These are phyloP conservation scores for Andrena hattorfiana DNA, from an alignment of 2,888 invertebrate species.

Conservation along the genomic window DNA sequence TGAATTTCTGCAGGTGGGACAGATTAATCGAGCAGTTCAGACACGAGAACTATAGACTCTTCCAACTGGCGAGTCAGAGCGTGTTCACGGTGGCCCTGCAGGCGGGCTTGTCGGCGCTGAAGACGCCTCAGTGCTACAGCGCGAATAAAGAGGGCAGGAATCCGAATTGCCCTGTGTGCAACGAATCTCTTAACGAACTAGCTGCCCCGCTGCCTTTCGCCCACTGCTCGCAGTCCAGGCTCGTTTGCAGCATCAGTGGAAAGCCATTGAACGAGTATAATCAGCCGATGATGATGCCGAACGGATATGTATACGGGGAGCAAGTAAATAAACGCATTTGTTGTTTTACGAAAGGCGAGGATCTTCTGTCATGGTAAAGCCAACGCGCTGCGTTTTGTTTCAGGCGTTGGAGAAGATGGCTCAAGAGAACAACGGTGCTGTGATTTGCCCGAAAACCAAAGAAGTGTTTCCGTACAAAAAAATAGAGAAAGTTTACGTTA, in stretches of 20 bases:
- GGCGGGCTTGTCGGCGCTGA: constrained; percentile 97
- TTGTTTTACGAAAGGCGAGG: background rate
- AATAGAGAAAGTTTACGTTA: constrained; percentile 98
- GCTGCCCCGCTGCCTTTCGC: constrained; percentile 96
- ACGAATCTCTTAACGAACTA: constrained; percentile 93
- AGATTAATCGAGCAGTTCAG: constrained; percentile 95
- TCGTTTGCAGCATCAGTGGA: constrained; percentile 96
- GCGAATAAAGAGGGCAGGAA: constrained; percentile 89
- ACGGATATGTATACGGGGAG: constrained; percentile 98
- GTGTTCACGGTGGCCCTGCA: constrained; percentile 96
- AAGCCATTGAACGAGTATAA: constrained; percentile 98
- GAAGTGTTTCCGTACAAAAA: constrained; percentile 96
- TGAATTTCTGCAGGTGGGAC: constrained; percentile 89
- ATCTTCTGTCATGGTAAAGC: background rate
- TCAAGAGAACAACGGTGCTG: constrained; percentile 94
- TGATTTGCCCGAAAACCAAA: constrained; percentile 97
- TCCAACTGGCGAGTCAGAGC: constrained; percentile 96
- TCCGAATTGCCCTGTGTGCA: constrained; percentile 96
- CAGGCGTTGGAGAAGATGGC: constrained; percentile 97
- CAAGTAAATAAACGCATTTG: constrained; percentile 87
- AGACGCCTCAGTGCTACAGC: constrained; percentile 91
- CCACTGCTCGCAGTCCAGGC: constrained; percentile 97
- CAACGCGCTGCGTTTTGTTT: constrained; percentile 72
- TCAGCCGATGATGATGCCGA: constrained; percentile 99
- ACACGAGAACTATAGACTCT: constrained; percentile 96